Evolutionary conservation across 1,140 invertebrate genomes (phyloP).

Genomic region (Cherax destructor): DNA sequence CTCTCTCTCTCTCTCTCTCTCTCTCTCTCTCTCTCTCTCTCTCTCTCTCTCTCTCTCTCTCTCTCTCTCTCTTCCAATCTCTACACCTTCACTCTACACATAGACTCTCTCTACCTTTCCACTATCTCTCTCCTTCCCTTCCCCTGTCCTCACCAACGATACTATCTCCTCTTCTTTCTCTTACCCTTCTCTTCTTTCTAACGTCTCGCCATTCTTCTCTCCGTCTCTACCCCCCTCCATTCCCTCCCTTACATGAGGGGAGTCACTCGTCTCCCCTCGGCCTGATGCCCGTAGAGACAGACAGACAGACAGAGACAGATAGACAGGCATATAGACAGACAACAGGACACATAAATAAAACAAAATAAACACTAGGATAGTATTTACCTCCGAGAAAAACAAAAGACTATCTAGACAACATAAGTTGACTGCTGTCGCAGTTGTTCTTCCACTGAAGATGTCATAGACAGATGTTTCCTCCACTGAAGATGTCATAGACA

Average conservation of each 20-base stretch:
- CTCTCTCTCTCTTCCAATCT: no score
- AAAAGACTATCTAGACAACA: no score
- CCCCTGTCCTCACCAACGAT: no score
- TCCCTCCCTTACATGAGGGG: background rate
- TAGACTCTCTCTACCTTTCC: background rate
- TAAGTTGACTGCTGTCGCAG: no score
- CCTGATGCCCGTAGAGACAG: background rate
- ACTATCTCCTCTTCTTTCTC: no score
- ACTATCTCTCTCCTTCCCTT: no score
- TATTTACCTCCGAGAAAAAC: no score
- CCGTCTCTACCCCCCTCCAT: background rate
- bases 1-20: background rate
- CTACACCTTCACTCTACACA: background rate
- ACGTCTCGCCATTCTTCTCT: background rate
- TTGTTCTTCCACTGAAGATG: no score
- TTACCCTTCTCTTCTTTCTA: background rate
- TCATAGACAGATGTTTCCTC: no score
- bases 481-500: no score
- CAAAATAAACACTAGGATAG: no score
- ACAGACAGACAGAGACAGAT: background rate
- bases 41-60: slow-evolving; percentile 3
- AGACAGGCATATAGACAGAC: background rate
- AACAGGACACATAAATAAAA: no score
- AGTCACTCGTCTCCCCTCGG: background rate
- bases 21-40: background rate